phyloP scores from a whole-genome alignment of 2,113 vertebrate species.

The Anhinga rufa region DNA sequence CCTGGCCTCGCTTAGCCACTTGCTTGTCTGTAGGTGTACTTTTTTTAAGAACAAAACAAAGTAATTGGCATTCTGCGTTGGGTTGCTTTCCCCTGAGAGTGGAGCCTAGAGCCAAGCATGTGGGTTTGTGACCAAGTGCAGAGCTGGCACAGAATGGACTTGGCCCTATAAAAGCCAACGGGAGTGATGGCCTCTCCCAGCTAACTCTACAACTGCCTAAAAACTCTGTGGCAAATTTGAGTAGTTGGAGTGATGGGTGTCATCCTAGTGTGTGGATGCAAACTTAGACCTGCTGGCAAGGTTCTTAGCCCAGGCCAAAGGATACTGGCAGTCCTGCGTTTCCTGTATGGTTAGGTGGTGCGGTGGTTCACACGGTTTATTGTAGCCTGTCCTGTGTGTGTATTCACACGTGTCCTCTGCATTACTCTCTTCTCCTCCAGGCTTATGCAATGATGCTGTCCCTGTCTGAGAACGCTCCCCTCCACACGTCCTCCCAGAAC shows the following conservation, averaged over 20 bases:
- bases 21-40: not conserved
- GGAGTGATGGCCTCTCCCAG: not conserved
- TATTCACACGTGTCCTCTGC: not conserved
- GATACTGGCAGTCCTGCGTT: not conserved
- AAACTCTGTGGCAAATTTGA: not conserved
- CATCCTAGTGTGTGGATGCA: not conserved
- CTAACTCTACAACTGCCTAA: not conserved
- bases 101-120: rapidly evolving
- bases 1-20: not conserved
- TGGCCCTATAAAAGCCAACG: rapidly evolving
- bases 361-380: not conserved
- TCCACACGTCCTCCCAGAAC: conserved; percentile 91
- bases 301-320: not conserved
- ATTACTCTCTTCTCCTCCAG: conserved; percentile 61
- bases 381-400: not conserved
- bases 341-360: not conserved
- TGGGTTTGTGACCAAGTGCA: not conserved
- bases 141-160: not conserved
- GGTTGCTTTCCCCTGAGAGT: not conserved
- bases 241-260: rapidly evolving
- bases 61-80: rapidly evolving
- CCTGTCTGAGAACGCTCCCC: conserved; percentile 92
- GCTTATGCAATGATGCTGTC: conserved; percentile 99
- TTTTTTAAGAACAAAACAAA: not conserved
- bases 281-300: rapidly evolving